These are phyloP conservation scores for Morpho helenor DNA, from an alignment of 2,888 invertebrate genomes.

Conservation along the genomic window DNA sequence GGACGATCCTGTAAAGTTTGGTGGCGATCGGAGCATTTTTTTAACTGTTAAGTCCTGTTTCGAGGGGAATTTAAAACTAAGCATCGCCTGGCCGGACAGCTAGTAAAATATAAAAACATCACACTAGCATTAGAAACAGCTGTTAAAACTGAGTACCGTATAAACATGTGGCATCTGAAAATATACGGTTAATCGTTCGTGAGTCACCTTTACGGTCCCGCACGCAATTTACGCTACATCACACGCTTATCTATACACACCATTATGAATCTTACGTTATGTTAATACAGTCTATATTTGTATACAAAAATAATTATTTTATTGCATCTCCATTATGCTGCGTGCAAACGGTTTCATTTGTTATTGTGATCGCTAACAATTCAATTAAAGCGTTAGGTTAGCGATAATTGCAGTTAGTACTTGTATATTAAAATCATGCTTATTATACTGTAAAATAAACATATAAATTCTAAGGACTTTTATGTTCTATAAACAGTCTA, in stretches of 20 bases:
- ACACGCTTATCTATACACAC: conserved; percentile 3
- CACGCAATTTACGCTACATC: not conserved
- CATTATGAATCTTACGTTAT: conserved; percentile 12
- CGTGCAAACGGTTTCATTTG: conserved; percentile 25
- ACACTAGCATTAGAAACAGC: not conserved
- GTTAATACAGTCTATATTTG: conserved; percentile 21
- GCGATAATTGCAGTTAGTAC: conserved; percentile 20
- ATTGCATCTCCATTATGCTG: conserved; percentile 14
- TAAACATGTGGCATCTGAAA: not conserved
- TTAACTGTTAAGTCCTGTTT: too few species aligned
- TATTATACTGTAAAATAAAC: too few species aligned
- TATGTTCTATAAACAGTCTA: too few species aligned
- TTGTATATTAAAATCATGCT: too few species aligned
- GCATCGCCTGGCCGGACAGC: too few species aligned
- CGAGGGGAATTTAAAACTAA: too few species aligned
- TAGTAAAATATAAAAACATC: not conserved
- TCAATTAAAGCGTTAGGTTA: conserved; percentile 37
- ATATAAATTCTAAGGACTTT: too few species aligned
- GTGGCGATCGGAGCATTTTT: too few species aligned
- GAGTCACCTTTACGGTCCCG: conserved; percentile 16
- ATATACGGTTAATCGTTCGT: conserved; percentile 1
- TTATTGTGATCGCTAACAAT: conserved; percentile 42
- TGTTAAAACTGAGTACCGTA: not conserved
- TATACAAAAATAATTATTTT: conserved; percentile 10
- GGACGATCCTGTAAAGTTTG: too few species aligned